phyloP scores from a whole-genome alignment of 2,797 vertebrate species.

The Typhlichthys eigenmanni region DNA sequence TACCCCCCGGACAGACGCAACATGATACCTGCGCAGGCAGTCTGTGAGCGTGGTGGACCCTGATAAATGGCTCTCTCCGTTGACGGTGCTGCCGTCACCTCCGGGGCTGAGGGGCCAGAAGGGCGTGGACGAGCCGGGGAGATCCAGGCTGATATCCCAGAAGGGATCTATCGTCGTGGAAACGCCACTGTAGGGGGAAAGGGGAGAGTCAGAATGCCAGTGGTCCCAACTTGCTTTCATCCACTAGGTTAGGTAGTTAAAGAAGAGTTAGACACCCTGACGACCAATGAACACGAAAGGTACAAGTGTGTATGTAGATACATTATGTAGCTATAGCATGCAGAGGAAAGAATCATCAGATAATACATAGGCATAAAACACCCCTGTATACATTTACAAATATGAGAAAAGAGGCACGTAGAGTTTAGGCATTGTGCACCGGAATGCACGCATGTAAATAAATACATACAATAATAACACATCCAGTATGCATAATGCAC shows the following conservation, averaged over 20 bases:
- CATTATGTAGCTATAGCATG: too few species aligned
- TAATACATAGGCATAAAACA: too few species aligned
- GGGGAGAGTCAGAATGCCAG: background rate
- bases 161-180: constrained; percentile 99
- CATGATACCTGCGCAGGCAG: constrained; percentile 90
- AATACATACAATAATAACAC: too few species aligned
- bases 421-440: background rate
- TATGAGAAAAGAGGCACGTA: too few species aligned
- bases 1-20: background rate
- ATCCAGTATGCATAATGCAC: constrained; percentile 23
- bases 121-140: constrained; percentile 94
- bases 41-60: constrained; percentile 97
- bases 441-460: constrained; percentile 15
- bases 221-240: too few species aligned
- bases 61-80: constrained; percentile 90
- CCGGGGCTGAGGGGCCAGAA: constrained; percentile 98
- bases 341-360: too few species aligned
- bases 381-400: too few species aligned
- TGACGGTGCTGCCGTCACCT: constrained; percentile 91
- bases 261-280: too few species aligned
- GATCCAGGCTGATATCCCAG: constrained; percentile 98
- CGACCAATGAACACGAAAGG: too few species aligned
- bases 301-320: too few species aligned
- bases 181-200: constrained; percentile 81
- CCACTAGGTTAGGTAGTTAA: too few species aligned